Evolutionary conservation across 2,113 vertebrate species (phyloP), one percentile per base, ranked within the genome.

Genomic region (Saguinus midas): DNA sequence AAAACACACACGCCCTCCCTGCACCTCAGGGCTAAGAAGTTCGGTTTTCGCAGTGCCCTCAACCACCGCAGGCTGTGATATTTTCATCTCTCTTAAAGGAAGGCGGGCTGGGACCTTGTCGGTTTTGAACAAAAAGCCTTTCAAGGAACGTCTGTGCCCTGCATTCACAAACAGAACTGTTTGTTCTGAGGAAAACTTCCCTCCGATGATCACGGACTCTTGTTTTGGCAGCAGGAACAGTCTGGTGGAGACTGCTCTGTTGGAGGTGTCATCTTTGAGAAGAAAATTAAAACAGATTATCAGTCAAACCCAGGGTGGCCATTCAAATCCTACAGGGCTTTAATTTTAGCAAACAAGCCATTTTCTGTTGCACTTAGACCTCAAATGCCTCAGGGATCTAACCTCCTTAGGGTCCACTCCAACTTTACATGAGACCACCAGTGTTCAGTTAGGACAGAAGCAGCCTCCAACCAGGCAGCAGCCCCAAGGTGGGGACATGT

Each of bases 81-180:
- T 92, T 96, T 94, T 94, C 94, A 91, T 97, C 82, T 91, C 89
- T 96, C 75, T 83, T 64, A 91, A 88, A 90, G 78, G 68, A 95
- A 97, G 73, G 82, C 37, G 0, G 82, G 32, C 61, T 80, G 88
- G 79, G 82, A 58, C 78, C 64, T 88, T 91, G 58, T 95, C 27
- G 79, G 40, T 78, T 97, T 85, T 23, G 29, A 90, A 89, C 66
- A 89, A 78, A 89, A 95, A 95, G 61, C 9, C 75, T 89, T 97
- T 95, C 88, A 96, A 96, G 87, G 86, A 94, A 70, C 12, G 29
- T 48, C 76, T 82, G 5, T 52, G 58, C 40, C 76, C 61, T 86
- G 32, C 58, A 61, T 92, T 48, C 76, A 96, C 61, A 92, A 64
- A 92, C 45, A 50, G 0, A 40, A 78, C 61, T 13, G 0, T 75